These are phyloP conservation scores for Epinephelus coioides DNA, from an alignment of 2,797 vertebrate species.

Conservation along the genomic window DNA sequence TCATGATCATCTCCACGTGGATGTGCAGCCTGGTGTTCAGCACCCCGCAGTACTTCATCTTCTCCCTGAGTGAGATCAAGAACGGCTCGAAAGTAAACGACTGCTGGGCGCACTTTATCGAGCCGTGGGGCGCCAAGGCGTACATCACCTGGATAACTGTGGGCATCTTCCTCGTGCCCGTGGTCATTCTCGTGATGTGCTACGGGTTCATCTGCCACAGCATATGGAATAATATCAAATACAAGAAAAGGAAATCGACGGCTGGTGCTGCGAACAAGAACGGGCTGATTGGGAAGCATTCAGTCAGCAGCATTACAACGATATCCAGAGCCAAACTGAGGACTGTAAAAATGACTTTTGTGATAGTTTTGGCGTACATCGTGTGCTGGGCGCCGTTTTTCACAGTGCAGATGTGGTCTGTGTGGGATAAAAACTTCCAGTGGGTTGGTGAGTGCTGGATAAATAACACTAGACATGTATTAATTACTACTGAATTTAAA, in stretches of 20 bases:
- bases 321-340: slow-evolving; percentile 96
- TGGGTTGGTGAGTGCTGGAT: slow-evolving; percentile 87
- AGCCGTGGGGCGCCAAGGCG: slow-evolving; percentile 91
- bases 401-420: slow-evolving; percentile 96
- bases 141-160: slow-evolving; percentile 97
- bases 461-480: background rate
- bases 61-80: slow-evolving; percentile 93
- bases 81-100: slow-evolving; percentile 91
- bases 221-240: slow-evolving; percentile 93
- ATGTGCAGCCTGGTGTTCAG: slow-evolving; percentile 92
- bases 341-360: slow-evolving; percentile 98
- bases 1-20: slow-evolving; percentile 95
- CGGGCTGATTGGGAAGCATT: slow-evolving; percentile 87
- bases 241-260: slow-evolving; percentile 84
- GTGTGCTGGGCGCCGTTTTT: slow-evolving; percentile 97
- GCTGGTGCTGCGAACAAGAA: slow-evolving; percentile 65
- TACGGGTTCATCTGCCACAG: slow-evolving; percentile 96
- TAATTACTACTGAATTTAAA: background rate
- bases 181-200: slow-evolving; percentile 89
- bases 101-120: slow-evolving; percentile 95
- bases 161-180: slow-evolving; percentile 92
- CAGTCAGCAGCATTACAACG: slow-evolving; percentile 91
- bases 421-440: slow-evolving; percentile 91
- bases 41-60: slow-evolving; percentile 95
- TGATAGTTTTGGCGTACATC: slow-evolving; percentile 95